Conservation (phyloP, 1,140 invertebrate species). For the Leguminivora glycinivorella region DNA sequence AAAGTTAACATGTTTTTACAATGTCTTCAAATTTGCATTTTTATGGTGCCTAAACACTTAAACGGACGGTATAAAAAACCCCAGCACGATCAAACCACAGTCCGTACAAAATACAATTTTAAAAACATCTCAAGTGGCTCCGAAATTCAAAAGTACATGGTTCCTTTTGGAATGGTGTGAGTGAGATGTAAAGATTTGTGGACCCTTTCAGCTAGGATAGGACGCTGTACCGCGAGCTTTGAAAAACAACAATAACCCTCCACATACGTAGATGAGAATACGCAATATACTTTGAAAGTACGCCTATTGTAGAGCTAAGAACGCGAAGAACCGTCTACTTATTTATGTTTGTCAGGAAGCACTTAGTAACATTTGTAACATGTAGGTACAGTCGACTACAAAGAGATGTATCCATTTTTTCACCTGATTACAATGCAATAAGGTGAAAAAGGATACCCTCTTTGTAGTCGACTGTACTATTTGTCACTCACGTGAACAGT, state of each 20-base stretch:
- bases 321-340: slow-evolving; percentile 33
- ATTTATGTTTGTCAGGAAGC: background rate
- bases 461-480: no score
- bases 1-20: slow-evolving; percentile 53
- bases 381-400: no score
- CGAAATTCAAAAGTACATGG: slow-evolving; percentile 49
- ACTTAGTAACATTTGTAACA: background rate
- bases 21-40: slow-evolving; percentile 66
- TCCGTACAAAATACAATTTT: slow-evolving; percentile 36
- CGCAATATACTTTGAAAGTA: slow-evolving; percentile 74
- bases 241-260: slow-evolving; percentile 74
- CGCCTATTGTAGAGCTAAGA: slow-evolving; percentile 45
- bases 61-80: slow-evolving; percentile 40
- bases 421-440: no score
- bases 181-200: slow-evolving; percentile 52
- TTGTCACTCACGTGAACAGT: no score
- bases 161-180: slow-evolving; percentile 50
- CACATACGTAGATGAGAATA: slow-evolving; percentile 68
- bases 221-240: slow-evolving; percentile 60
- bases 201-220: slow-evolving; percentile 51
- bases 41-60: slow-evolving; percentile 70
- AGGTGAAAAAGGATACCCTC: no score
- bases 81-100: slow-evolving; percentile 5
- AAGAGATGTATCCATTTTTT: no score
- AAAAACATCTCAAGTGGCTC: slow-evolving; percentile 47